These are phyloP conservation scores for Heliconius hewitsoni DNA, from an alignment of 1,140 invertebrate genomes.

Conservation along the genomic window DNA sequence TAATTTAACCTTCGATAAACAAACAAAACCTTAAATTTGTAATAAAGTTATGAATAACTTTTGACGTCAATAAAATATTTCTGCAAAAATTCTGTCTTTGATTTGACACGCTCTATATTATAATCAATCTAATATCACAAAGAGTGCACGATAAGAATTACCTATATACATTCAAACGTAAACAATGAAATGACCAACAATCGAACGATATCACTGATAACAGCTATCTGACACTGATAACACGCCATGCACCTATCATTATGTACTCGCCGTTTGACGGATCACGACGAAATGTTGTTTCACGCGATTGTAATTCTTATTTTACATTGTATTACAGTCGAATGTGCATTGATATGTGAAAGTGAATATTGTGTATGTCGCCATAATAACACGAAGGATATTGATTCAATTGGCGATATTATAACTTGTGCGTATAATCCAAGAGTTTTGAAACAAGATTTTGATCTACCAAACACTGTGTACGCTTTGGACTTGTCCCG, in stretches of 20 bases:
- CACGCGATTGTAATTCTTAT: conserved; percentile 46
- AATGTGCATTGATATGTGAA: conserved; percentile 55
- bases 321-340: conserved; percentile 35
- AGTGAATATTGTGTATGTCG: conserved; percentile 55
- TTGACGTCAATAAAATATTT: background rate
- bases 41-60: background rate
- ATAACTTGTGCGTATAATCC: conserved; percentile 64
- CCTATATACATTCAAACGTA: conserved; percentile 27
- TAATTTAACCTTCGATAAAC: background rate
- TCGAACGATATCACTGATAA: conserved; percentile 63
- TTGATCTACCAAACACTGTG: conserved; percentile 51
- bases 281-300: conserved; percentile 45
- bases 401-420: conserved; percentile 54
- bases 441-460: conserved; percentile 46
- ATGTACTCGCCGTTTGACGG: conserved; percentile 32
- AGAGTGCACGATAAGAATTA: background rate
- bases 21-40: background rate
- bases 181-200: conserved; percentile 69
- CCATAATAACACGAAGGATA: conserved; percentile 46
- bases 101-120: background rate
- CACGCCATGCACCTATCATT: conserved; percentile 36
- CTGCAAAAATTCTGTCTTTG: background rate
- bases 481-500: conserved; percentile 67
- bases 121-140: background rate
- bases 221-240: conserved; percentile 53